Evolutionary conservation across 2,797 vertebrate genomes (phyloP).

Genomic region (Cichlasoma orientale): DNA sequence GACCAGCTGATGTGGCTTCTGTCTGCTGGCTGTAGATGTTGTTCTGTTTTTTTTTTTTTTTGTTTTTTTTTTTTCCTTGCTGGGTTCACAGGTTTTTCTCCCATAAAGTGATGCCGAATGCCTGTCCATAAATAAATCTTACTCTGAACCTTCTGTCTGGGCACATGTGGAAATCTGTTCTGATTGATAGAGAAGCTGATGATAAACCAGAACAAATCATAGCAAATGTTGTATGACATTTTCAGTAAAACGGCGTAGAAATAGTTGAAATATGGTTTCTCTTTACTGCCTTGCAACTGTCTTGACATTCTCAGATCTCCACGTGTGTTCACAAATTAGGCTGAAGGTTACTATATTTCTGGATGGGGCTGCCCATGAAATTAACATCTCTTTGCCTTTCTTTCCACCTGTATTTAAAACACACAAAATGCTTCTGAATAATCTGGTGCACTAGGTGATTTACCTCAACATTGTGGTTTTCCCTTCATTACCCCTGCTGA

Average conservation of each 20-base stretch:
- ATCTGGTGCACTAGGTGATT: conserved; percentile 32
- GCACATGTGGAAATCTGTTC: conserved; percentile 50
- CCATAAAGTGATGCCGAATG: conserved; percentile 44
- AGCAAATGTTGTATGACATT: neutral
- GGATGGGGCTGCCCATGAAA: conserved; percentile 36
- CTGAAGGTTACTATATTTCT: conserved; percentile 49
- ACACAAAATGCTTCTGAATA: conserved; percentile 34
- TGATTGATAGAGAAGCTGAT: conserved; percentile 7
- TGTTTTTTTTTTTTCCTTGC: conserved; percentile 38
- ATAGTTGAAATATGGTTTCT: neutral
- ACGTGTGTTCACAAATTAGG: conserved; percentile 48
- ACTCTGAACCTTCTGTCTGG: conserved; percentile 36
- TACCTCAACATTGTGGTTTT: conserved; percentile 52
- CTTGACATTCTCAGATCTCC: conserved; percentile 14
- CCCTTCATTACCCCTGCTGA: conserved; percentile 45
- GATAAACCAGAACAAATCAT: neutral
- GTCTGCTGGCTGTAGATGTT: conserved; percentile 67
- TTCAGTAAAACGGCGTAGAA: neutral
- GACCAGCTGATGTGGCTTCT: conserved; percentile 62
- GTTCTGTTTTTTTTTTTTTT: conserved; percentile 32
- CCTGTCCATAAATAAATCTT: conserved; percentile 56
- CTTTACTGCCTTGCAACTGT: neutral
- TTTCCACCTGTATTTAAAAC: conserved; percentile 21
- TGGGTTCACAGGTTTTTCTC: conserved; percentile 55
- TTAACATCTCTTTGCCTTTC: conserved; percentile 24